Evolutionary conservation across 2,113 vertebrate species (phyloP), one percentile per base, ranked within the genome.

Genomic region (Chrysochloris asiatica): DNA sequence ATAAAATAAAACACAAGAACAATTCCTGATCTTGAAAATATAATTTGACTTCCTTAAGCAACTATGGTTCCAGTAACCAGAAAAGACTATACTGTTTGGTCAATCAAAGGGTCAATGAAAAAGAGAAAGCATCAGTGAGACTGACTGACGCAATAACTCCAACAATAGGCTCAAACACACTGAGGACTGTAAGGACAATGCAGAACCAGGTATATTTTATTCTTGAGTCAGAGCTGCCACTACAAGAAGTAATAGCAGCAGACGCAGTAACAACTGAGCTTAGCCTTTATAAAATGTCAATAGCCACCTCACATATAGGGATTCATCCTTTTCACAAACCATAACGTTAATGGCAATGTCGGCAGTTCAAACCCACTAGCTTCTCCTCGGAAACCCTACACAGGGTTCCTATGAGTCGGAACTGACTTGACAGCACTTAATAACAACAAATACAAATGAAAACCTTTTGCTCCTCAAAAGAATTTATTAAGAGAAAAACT

Each of bases 211-310:
- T 10, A 38, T 4, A 21, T 3, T 69, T 38, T 13, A 10, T 22
- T 38, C 36, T 16, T 22, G 67, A 69, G 36, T 38, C 36, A 33
- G 36, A 38, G n/a, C 19, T 9, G 21, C 21, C 17, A 69, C 17
- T 69, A 8, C 6, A 4, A 38, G 10, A 0, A 38, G 30, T 36
- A 69, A 19, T 10, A 67, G n/a, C 30, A 63, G n/a, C 61, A 63
- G 28, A 2, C 8, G n/a, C 33, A 67, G 63, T 22, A 67, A n/a
- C 2, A 88, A 16, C 22, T 82, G 36, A 84, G 61, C 14, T 56
- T 75, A 92, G 47, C 47, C 43, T 82, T 90, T 76, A 83, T 88
- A 86, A 91, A 90, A 86, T 72, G 43, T 61, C 50, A 28, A 80
- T 5, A 82, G 26, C 43, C 47, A 3, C 65, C 33, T 76, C 33